Percentiles rank a stretch among this genome's conserved stretches.
Conservation (phyloP, 2,888 invertebrate species). For the Theretra japonica region DNA sequence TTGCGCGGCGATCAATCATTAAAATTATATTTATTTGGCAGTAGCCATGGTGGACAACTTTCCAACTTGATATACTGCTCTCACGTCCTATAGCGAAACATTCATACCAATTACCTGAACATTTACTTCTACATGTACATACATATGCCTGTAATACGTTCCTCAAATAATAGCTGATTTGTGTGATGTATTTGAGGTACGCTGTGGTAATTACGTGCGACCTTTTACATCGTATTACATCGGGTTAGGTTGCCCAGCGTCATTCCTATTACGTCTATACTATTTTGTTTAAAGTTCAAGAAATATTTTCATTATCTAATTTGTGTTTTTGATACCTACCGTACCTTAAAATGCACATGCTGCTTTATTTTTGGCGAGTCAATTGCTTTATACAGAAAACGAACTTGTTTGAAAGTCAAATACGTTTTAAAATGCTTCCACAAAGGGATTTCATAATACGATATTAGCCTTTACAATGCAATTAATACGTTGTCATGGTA, state of each 20-base stretch:
- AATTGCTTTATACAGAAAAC: too few species aligned
- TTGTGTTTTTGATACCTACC: too few species aligned
- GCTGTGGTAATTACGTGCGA: conserved; percentile 1
- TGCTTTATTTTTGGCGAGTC: too few species aligned
- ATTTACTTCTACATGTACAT: neutral
- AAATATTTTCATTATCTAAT: too few species aligned
- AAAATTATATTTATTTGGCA: conserved; percentile 44
- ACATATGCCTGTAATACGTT: neutral
- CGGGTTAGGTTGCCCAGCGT: neutral
- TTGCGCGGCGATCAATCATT: conserved; percentile 46
- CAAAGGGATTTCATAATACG: too few species aligned
- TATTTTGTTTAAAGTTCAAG: too few species aligned
- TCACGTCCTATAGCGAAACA: neutral
- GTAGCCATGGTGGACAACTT: conserved; percentile 46
- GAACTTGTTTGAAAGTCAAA: too few species aligned
- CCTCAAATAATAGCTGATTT: neutral
- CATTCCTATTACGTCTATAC: neutral
- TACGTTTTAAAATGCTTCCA: too few species aligned
- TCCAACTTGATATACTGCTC: conserved; percentile 39
- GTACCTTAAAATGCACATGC: too few species aligned
- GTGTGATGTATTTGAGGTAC: conserved; percentile 3
- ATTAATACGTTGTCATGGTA: too few species aligned
- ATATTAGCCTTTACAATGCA: too few species aligned
- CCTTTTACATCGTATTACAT: conserved; percentile 2
- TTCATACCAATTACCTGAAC: neutral